A percentile compares a stretch with the other conserved stretches of the same genome.
phyloP scores from a whole-genome alignment of 2,888 invertebrate genomes.

The Esperia sulphurella region DNA sequence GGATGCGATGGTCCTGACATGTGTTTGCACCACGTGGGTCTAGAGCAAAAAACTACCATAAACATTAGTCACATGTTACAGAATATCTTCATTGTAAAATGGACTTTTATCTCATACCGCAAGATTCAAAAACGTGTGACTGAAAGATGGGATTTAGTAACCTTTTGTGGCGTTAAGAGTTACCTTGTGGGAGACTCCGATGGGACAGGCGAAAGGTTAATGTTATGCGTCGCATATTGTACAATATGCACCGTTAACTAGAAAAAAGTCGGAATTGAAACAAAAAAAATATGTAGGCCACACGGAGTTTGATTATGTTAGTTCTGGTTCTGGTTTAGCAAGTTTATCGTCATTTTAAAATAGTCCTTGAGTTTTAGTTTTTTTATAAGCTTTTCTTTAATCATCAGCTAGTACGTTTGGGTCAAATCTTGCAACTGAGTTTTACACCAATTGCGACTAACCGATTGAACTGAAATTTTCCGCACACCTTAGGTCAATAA shows the following conservation, averaged over 20 bases:
- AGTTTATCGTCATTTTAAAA: slow-evolving; percentile 3
- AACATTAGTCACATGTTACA: neutral
- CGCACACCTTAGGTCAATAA: too few relatives aligned
- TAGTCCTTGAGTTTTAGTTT: too few relatives aligned
- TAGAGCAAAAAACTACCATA: slow-evolving; percentile 26
- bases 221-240: slow-evolving; percentile 67
- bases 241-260: slow-evolving; percentile 36
- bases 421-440: too few relatives aligned
- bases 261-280: slow-evolving; percentile 22
- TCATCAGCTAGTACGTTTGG: too few relatives aligned
- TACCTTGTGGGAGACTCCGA: slow-evolving; percentile 74
- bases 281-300: slow-evolving; percentile 26
- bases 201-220: slow-evolving; percentile 68
- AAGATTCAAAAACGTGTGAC: neutral
- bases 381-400: too few relatives aligned
- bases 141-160: slow-evolving; percentile 2
- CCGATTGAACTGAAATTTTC: too few relatives aligned
- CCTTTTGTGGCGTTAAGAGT: slow-evolving; percentile 16
- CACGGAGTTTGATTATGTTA: slow-evolving; percentile 5
- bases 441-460: too few relatives aligned
- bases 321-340: too few relatives aligned
- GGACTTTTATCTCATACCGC: neutral
- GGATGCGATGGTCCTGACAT: slow-evolving; percentile 62
- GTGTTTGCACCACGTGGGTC: slow-evolving; percentile 74
- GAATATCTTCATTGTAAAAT: neutral